Conservation (phyloP, 2,113 vertebrate genomes). For the Amphiprion percula region DNA sequence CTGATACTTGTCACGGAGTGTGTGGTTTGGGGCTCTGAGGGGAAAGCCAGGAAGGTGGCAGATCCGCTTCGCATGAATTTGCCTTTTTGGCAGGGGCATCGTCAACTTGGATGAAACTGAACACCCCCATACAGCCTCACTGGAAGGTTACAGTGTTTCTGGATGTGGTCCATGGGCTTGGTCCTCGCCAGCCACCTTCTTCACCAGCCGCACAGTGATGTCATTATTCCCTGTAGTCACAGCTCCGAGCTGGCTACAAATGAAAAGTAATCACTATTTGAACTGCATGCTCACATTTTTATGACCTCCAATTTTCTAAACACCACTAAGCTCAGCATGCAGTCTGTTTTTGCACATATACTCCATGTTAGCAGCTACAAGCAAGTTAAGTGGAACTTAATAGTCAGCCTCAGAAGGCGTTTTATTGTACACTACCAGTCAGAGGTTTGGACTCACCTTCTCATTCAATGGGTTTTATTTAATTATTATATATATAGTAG, state of each 20-base stretch:
- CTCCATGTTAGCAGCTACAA: slow-evolving; percentile 23
- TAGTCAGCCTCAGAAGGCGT: not conserved
- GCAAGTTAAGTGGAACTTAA: slow-evolving; percentile 38
- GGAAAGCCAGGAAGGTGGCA: slow-evolving; percentile 64
- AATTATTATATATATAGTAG: no score
- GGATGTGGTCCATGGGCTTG: slow-evolving; percentile 59
- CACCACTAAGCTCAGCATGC: slow-evolving; percentile 48
- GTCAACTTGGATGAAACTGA: slow-evolving; percentile 64
- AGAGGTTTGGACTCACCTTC: no score
- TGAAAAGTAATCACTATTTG: slow-evolving; percentile 58
- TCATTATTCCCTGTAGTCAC: slow-evolving; percentile 60
- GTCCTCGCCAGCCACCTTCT: slow-evolving; percentile 56
- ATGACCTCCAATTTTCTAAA: slow-evolving; percentile 53
- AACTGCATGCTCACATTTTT: slow-evolving; percentile 53
- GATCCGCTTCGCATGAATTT: slow-evolving; percentile 65
- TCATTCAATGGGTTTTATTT: no score
- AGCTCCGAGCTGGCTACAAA: slow-evolving; percentile 38
- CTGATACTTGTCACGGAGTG: slow-evolving; percentile 50
- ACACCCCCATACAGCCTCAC: slow-evolving; percentile 56
- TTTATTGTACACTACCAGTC: no score
- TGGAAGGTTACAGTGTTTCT: slow-evolving; percentile 64
- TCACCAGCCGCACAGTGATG: slow-evolving; percentile 48
- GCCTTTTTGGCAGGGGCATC: slow-evolving; percentile 56
- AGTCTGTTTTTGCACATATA: slow-evolving; percentile 32
- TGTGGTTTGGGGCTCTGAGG: slow-evolving; percentile 46